A percentile compares a stretch with the other conserved stretches of the same genome.
These are phyloP conservation scores for Lysiphlebus fabarum DNA, from an alignment of 1,140 invertebrate genomes.

Conservation along the genomic window DNA sequence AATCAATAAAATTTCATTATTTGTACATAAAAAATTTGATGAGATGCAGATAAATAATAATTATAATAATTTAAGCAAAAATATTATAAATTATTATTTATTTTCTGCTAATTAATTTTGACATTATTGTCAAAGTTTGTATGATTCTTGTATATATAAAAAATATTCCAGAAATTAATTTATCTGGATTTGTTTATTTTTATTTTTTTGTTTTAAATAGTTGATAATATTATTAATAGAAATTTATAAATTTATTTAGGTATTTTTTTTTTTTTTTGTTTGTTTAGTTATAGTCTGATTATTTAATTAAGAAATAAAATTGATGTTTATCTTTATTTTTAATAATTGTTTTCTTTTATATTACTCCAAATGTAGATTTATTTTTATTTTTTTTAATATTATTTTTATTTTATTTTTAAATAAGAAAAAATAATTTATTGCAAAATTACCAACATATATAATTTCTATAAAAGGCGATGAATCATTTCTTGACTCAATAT, in stretches of 20 bases:
- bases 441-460: slow-evolving; percentile 18
- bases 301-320: too few species aligned
- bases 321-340: too few species aligned
- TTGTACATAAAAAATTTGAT: slow-evolving; percentile 16
- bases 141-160: slow-evolving; percentile 16
- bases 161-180: too few species aligned
- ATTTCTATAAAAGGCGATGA: slow-evolving; percentile 24
- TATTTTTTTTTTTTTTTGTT: too few species aligned
- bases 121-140: slow-evolving; percentile 2
- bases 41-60: background rate
- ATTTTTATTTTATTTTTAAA: too few species aligned
- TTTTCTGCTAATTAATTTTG: too few species aligned
- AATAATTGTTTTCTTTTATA: too few species aligned
- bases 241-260: too few species aligned
- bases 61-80: too few species aligned
- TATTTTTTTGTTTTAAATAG: slow-evolving; percentile 2
- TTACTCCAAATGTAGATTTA: too few species aligned
- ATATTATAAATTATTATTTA: too few species aligned
- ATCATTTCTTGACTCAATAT: slow-evolving; percentile 10
- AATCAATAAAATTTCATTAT: slow-evolving; percentile 20
- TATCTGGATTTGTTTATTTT: background rate
- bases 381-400: slow-evolving; percentile 6
- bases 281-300: too few species aligned
- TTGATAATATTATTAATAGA: slow-evolving; percentile 7
- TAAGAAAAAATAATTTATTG: slow-evolving; percentile 9